A percentile compares a stretch with the other conserved stretches of the same genome.
These are phyloP conservation scores for Tetrao urogallus DNA, from an alignment of 2,113 vertebrate species.

Conservation along the genomic window DNA sequence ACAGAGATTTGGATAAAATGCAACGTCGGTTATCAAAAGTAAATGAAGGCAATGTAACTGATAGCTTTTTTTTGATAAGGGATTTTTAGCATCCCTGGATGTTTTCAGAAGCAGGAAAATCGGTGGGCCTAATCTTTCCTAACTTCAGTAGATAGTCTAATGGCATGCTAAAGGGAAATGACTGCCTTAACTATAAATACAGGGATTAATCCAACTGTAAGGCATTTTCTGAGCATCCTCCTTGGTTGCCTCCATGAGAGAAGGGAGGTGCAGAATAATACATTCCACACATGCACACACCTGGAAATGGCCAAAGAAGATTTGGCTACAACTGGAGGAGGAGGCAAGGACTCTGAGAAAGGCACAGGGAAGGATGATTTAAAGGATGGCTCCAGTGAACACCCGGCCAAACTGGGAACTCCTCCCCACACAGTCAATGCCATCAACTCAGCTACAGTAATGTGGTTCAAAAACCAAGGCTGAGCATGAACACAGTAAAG, in stretches of 20 bases:
- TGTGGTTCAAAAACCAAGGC: neutral
- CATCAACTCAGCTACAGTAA: neutral
- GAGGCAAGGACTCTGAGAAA: neutral
- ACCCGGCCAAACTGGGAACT: neutral
- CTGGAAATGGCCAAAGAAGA: neutral
- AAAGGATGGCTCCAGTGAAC: neutral
- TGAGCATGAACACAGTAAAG: neutral
- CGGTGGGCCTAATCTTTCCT: neutral
- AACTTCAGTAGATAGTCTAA: neutral
- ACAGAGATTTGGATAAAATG: neutral
- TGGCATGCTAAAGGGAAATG: neutral
- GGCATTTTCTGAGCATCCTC: neutral
- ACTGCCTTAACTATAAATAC: accelerated
- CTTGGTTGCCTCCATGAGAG: neutral
- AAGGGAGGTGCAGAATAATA: neutral
- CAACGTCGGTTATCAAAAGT: neutral
- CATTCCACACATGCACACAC: accelerated
- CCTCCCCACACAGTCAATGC: neutral
- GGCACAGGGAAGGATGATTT: neutral
- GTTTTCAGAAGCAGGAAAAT: neutral
- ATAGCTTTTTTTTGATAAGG: neutral
- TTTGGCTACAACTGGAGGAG: neutral
- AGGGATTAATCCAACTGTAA: neutral
- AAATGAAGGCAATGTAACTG: neutral
- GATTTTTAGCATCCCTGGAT: no score